A percentile compares a stretch with the other conserved stretches of the same genome.
These are phyloP conservation scores for Tanypteryx hageni DNA, from an alignment of 2,888 invertebrate genomes.

Conservation along the genomic window DNA sequence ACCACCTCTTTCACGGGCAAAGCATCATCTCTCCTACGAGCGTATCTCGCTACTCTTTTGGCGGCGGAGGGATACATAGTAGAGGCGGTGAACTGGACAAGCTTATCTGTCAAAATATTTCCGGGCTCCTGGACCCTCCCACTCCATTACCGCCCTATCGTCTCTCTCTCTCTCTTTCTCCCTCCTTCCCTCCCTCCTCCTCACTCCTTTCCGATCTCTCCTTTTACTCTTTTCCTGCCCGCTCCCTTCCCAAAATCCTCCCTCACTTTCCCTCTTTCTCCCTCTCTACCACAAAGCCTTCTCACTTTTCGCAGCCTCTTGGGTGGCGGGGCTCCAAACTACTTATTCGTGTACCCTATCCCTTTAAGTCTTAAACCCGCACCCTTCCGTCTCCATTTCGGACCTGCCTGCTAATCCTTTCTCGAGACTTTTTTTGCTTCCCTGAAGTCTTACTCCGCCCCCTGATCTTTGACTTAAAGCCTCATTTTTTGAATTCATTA, in stretches of 20 bases:
- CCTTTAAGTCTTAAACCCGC: too few species aligned
- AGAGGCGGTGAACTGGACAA: conserved; percentile 15
- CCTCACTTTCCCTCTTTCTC: background rate
- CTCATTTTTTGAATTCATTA: too few species aligned
- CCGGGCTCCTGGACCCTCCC: conserved; percentile 3
- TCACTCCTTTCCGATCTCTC: background rate
- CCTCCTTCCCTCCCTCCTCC: background rate
- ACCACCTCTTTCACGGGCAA: background rate
- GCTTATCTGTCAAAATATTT: conserved; percentile 35
- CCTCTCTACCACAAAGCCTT: background rate
- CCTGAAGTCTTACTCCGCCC: too few species aligned
- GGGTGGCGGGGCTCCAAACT: too few species aligned
- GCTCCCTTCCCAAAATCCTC: background rate
- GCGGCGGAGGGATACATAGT: background rate
- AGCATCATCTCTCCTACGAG: background rate
- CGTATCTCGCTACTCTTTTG: background rate
- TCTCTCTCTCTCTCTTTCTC: background rate
- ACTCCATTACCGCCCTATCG: background rate
- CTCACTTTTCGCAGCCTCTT: background rate
- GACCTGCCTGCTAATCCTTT: too few species aligned
- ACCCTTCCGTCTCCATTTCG: too few species aligned
- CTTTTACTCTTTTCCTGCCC: background rate
- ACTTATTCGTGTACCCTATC: too few species aligned
- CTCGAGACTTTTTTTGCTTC: too few species aligned
- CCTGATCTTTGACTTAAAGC: too few species aligned